phyloP scores from a whole-genome alignment of 2,797 vertebrate species.

The Ciconia nigra region DNA sequence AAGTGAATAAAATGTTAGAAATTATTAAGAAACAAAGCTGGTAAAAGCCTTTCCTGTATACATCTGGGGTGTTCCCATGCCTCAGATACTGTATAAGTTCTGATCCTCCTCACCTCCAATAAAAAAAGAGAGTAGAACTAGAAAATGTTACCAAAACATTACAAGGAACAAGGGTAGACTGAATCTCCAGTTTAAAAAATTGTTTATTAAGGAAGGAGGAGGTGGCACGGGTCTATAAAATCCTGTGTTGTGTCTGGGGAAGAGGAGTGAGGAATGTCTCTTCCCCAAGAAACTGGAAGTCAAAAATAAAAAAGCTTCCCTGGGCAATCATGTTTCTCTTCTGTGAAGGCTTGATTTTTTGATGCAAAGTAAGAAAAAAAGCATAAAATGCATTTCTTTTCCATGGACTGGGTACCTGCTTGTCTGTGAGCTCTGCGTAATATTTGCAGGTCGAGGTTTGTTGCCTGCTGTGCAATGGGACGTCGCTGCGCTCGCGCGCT shows the following conservation, averaged over 20 bases:
- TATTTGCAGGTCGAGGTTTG: not conserved
- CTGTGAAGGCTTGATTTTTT: not conserved
- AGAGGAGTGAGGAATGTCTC: not conserved
- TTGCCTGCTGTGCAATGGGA: fast-evolving
- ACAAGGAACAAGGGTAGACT: not conserved
- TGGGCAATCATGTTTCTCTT: not conserved
- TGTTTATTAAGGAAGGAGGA: not conserved
- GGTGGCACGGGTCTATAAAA: not conserved
- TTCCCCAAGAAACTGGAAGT: not conserved
- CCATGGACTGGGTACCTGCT: fast-evolving
- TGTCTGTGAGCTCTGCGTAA: not conserved
- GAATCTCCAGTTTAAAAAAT: not conserved
- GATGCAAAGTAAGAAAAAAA: not conserved
- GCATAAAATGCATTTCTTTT: not conserved
- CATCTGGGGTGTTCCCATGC: not conserved
- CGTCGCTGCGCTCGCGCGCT: fast-evolving
- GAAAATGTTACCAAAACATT: not conserved
- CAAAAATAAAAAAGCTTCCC: not conserved
- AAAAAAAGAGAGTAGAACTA: not conserved
- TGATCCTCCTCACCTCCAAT: not conserved
- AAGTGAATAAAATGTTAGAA: not conserved
- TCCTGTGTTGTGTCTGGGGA: not conserved
- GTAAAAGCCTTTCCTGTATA: not conserved
- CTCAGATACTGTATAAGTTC: not conserved
- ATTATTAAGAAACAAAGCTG: not conserved